phyloP scores from a whole-genome alignment of 2,888 invertebrate genomes.

The Lochmaea capreae region DNA sequence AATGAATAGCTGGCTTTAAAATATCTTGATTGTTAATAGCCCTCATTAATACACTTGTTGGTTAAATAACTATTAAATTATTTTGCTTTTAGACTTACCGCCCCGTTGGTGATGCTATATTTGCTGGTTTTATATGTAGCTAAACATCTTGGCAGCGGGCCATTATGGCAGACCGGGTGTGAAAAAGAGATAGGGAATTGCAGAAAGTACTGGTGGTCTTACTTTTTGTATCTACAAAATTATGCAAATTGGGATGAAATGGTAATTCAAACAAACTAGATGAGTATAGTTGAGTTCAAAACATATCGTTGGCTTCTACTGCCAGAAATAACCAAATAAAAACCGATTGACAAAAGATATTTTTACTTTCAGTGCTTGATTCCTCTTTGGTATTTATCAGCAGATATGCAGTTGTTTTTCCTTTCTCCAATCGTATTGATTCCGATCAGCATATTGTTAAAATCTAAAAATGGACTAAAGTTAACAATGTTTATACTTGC shows the following conservation, averaged over 20 bases:
- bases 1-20: no score
- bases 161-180: constrained; percentile 47
- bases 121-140: constrained; percentile 33
- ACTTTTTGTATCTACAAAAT: constrained; percentile 64
- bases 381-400: constrained; percentile 62
- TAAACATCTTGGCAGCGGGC: constrained; percentile 44
- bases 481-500: constrained; percentile 39
- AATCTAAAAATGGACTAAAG: constrained; percentile 37
- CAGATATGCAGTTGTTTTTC: constrained; percentile 61
- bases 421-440: constrained; percentile 58
- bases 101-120: constrained; percentile 47
- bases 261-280: constrained; percentile 36
- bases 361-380: constrained; percentile 55
- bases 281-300: no score
- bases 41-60: no score
- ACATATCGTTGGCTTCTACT: no score
- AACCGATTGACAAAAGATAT: no score
- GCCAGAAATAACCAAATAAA: background rate
- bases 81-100: constrained; percentile 46
- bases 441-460: constrained; percentile 50
- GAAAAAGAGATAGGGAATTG: constrained; percentile 52
- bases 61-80: background rate
- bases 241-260: constrained; percentile 53
- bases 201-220: constrained; percentile 62
- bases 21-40: no score